A percentile compares a stretch with the other conserved stretches of the same genome.
Conservation (phyloP, 1,140 invertebrate genomes). For the Euborellia annulipes region DNA sequence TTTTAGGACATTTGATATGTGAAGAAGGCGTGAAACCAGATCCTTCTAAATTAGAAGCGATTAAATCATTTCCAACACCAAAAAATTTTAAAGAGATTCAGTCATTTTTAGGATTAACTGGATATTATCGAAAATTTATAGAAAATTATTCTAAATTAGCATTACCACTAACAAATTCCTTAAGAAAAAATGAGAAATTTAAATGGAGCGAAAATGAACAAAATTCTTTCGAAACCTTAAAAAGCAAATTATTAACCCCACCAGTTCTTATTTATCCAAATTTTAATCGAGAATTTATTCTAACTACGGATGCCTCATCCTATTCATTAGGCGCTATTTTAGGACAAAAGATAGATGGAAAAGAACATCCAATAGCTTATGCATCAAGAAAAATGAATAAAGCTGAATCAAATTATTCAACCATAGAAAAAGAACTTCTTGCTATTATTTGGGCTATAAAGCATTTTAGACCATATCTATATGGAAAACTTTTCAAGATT, state of each 20-base stretch:
- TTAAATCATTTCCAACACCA: conserved; percentile 19
- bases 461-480: conserved; percentile 32
- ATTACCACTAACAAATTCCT: conserved; percentile 17
- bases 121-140: conserved; percentile 18
- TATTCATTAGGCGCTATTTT: conserved; percentile 16
- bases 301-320: conserved; percentile 20
- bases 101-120: conserved; percentile 16
- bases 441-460: conserved; percentile 27
- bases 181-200: conserved; percentile 16
- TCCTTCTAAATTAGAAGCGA: conserved; percentile 15
- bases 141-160: conserved; percentile 18
- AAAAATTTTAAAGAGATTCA: conserved; percentile 19
- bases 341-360: conserved; percentile 14
- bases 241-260: conserved; percentile 8
- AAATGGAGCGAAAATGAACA: conserved; percentile 11
- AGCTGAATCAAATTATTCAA: conserved; percentile 19
- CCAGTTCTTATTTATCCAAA: conserved; percentile 18
- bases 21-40: conserved; percentile 12
- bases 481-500: conserved; percentile 30
- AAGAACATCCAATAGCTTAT: conserved; percentile 18
- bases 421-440: conserved; percentile 25
- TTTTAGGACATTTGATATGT: conserved; percentile 14
- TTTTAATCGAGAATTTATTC: conserved; percentile 19
- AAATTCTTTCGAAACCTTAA: conserved; percentile 9
- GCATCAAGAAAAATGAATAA: conserved; percentile 16